phyloP scores from a whole-genome alignment of 2,797 vertebrate species.

The Coregonus ussuriensis region DNA sequence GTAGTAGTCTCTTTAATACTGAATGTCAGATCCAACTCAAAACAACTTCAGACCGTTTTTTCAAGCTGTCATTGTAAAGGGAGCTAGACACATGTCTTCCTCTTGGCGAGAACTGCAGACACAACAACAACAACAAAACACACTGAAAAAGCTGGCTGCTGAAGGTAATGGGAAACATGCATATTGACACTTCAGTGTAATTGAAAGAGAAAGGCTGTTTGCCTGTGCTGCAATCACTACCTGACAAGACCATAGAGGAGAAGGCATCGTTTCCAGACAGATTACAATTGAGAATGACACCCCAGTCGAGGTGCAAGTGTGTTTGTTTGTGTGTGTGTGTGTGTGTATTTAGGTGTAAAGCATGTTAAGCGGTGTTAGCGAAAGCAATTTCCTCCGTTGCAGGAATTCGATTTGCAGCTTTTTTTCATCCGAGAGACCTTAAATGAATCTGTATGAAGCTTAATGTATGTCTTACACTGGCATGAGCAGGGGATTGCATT shows the following conservation, averaged over 20 bases:
- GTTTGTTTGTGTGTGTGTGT: slow-evolving; percentile 30
- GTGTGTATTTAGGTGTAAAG: slow-evolving; percentile 10
- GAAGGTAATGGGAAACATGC: slow-evolving; percentile 18
- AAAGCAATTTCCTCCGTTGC: slow-evolving; percentile 22
- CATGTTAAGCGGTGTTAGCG: slow-evolving; percentile 18
- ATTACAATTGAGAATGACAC: slow-evolving; percentile 30
- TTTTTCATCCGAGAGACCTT: slow-evolving; percentile 5
- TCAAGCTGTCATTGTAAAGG: not conserved
- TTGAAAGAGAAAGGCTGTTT: slow-evolving; percentile 33
- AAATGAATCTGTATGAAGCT: slow-evolving; percentile 20
- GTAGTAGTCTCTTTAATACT: too few relatives aligned
- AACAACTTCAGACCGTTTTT: too few relatives aligned
- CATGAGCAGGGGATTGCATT: not conserved
- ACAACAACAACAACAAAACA: not conserved
- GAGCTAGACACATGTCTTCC: not conserved
- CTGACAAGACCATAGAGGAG: slow-evolving; percentile 33
- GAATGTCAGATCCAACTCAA: too few relatives aligned
- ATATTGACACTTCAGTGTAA: slow-evolving; percentile 35
- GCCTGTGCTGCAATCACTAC: slow-evolving; percentile 28
- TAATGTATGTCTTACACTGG: slow-evolving; percentile 12
- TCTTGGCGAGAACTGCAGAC: not conserved
- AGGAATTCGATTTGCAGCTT: slow-evolving; percentile 17
- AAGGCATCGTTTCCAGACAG: slow-evolving; percentile 27
- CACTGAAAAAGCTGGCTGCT: not conserved
- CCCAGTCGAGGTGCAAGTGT: slow-evolving; percentile 4